Base-by-base conservation (phyloP, 2,888 invertebrate species). In the Girardia tigrina region DNA sequence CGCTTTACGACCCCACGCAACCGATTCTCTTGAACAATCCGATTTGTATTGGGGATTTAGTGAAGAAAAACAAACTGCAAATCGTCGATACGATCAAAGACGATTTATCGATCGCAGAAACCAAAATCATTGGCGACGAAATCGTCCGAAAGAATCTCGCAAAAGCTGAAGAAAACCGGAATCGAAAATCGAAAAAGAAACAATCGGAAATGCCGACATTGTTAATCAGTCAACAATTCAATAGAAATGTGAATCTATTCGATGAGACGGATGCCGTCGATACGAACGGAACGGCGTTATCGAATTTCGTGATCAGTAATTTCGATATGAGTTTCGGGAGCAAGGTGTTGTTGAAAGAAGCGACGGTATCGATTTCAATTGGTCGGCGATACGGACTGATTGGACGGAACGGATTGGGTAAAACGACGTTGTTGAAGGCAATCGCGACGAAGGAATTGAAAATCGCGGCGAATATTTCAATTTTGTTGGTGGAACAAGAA, bases 401-500 rank as follows among this genome's bases (percentile, higher is more conserved):
- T 12, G 98, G 98, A 0, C 87, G 97, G 78, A 97, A 97, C 83
- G 97, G 98, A 77, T 88, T 97, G 6, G 98, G 98, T 42, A 98
- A 99, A 87, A 95, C 97, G 0, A 99, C 98, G 0, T 85, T 98
- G 26, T 86, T 98, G 1, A 88, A 92, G 79, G 93, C 97, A 94
- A 91, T 98, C 82, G 90, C 91, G 0, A 86, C 86, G 88, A 88
- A 82, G 80, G 91, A 92, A 81, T 85, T 97, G 79, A 89, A 90
- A 83, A 95, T 98, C 82, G 95, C 97, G 0, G 90, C 91, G 0
- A 95, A 97, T 83, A 90, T 99, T 79, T 89, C 91, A 4, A 90
- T 98, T 78, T 86, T 98, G 71, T 95, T 97, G 81, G 98, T 98
- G 0, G 98, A 99, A 85, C 98, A 98, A 84, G 98, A 98, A 85